Evolutionary conservation across 2,888 invertebrate genomes (phyloP).

Genomic region (Plebejus anna): DNA sequence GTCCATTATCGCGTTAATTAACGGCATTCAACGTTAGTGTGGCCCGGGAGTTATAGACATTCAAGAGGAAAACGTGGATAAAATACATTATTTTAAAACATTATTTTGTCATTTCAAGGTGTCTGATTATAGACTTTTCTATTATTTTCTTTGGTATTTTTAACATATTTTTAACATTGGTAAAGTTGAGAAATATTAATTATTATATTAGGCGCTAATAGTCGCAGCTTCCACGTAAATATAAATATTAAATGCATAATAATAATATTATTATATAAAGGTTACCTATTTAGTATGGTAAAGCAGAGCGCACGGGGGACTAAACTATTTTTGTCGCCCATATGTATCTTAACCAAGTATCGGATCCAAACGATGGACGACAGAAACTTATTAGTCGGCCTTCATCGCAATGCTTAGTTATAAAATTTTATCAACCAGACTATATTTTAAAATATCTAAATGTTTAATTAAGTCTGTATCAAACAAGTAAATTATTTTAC

Average conservation of each 20-base stretch:
- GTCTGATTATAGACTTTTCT: neutral
- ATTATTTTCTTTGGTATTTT: neutral
- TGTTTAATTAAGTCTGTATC: neutral
- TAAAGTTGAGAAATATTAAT: constrained; percentile 4
- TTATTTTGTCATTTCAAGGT: neutral
- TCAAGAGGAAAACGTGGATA: constrained; percentile 3
- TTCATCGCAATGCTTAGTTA: neutral
- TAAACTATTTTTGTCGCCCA: neutral
- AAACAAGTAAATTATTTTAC: constrained; percentile 21
- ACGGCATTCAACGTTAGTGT: no score
- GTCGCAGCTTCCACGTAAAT: neutral
- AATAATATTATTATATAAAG: neutral
- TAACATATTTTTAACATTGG: constrained; percentile 15
- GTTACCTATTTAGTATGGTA: neutral
- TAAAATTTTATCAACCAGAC: neutral
- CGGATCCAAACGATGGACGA: neutral
- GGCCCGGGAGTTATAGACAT: neutral
- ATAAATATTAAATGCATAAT: constrained; percentile 1
- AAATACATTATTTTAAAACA: neutral
- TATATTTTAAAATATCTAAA: neutral
- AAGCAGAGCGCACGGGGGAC: neutral
- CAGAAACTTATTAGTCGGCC: neutral
- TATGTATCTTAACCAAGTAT: neutral
- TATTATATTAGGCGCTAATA: constrained; percentile 6
- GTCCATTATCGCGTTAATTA: no score